These are phyloP conservation scores for Tachypleus tridentatus DNA, from an alignment of 1,140 invertebrate species.

Conservation along the genomic window DNA sequence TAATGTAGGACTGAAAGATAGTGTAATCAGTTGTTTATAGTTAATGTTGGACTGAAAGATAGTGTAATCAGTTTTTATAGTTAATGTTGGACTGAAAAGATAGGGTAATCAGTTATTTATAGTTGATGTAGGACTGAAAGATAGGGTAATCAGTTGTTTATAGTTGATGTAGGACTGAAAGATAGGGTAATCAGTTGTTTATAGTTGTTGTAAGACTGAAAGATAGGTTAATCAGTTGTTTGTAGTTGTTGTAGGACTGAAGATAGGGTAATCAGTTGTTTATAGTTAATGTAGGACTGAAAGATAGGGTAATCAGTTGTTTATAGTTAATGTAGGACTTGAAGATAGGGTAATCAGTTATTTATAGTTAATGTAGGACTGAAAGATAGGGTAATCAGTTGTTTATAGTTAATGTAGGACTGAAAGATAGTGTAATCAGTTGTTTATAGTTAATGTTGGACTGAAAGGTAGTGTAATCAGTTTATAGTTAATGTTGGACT, in stretches of 20 bases:
- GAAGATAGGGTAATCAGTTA: slow-evolving; percentile 54
- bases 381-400: slow-evolving; percentile 54
- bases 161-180: slow-evolving; percentile 47
- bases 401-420: slow-evolving; percentile 32
- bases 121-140: slow-evolving; percentile 50
- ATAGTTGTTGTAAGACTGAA: slow-evolving; percentile 43
- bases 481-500: slow-evolving; percentile 37
- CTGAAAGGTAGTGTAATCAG: slow-evolving; percentile 60
- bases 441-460: slow-evolving; percentile 29
- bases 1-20: slow-evolving; percentile 55
- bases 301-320: slow-evolving; percentile 51
- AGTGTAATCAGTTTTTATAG: slow-evolving; percentile 38
- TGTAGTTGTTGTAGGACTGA: slow-evolving; percentile 42
- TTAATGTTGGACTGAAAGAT: slow-evolving; percentile 54
- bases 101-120: slow-evolving; percentile 39
- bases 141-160: slow-evolving; percentile 43
- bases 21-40: slow-evolving; percentile 37
- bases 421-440: slow-evolving; percentile 58
- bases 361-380: slow-evolving; percentile 38
- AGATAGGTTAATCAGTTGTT: slow-evolving; percentile 47
- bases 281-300: slow-evolving; percentile 42
- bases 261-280: slow-evolving; percentile 50
- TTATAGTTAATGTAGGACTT: slow-evolving; percentile 38
- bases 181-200: slow-evolving; percentile 46
- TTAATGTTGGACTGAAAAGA: slow-evolving; percentile 54